Percentiles rank a stretch among this genome's conserved stretches.
Conservation (phyloP, 2,888 invertebrate genomes). For the Drosophila robusta region DNA sequence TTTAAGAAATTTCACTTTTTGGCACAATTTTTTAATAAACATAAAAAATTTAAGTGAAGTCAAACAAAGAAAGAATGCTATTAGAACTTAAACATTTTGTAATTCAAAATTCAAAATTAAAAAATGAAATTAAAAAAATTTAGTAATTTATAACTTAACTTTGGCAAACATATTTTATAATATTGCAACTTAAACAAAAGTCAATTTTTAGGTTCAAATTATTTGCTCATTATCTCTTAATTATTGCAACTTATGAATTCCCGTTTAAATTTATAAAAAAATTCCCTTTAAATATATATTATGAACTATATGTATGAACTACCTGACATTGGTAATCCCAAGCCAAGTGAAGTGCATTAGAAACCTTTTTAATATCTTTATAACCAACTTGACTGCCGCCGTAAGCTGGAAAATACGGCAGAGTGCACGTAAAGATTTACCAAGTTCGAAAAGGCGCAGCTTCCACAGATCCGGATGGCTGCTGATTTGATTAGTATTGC, state of each 20-base stretch:
- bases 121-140: no score
- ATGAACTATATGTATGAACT: background rate
- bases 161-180: no score
- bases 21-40: no score
- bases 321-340: background rate
- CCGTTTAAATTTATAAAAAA: background rate
- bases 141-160: no score
- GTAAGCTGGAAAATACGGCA: conserved; percentile 15
- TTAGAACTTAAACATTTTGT: no score
- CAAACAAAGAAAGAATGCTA: no score
- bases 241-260: background rate
- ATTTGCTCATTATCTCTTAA: background rate
- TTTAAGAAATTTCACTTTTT: no score
- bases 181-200: background rate
- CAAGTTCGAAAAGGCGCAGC: conserved; percentile 6
- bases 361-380: conserved; percentile 8
- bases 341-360: background rate
- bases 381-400: background rate
- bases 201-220: background rate
- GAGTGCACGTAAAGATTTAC: conserved; percentile 40
- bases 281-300: background rate
- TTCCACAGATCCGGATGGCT: conserved; percentile 22
- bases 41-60: no score
- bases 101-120: no score
- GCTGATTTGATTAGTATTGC: conserved; percentile 60